Percentiles rank a stretch among this genome's conserved stretches.
Conservation (phyloP, 2,113 vertebrate genomes). For the Upupa epops region DNA sequence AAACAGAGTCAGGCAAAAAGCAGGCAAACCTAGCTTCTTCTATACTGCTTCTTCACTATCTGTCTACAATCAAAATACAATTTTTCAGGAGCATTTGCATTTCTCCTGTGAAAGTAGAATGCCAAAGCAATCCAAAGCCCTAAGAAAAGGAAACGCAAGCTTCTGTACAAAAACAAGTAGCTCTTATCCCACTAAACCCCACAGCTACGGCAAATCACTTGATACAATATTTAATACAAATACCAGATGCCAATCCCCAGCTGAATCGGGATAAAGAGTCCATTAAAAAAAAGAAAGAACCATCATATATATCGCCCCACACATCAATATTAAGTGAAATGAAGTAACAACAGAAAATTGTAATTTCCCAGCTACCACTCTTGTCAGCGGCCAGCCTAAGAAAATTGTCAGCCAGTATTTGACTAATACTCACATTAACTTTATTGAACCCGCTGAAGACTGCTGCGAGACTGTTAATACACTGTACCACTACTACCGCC, state of each 20-base stretch:
- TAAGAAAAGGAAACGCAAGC: neutral
- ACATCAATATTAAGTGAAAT: constrained; percentile 17
- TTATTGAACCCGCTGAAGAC: neutral
- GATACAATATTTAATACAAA: constrained; percentile 53
- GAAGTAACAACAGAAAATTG: neutral
- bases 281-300: neutral
- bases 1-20: neutral
- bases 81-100: constrained; percentile 7
- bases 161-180: constrained; percentile 22
- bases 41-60: neutral
- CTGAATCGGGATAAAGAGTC: neutral
- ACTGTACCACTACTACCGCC: neutral
- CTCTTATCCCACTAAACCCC: constrained; percentile 24
- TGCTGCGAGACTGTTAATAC: neutral
- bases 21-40: neutral
- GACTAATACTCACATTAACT: constrained; percentile 15
- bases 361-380: neutral
- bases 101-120: neutral
- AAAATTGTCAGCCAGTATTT: neutral
- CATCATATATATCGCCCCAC: neutral
- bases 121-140: constrained; percentile 8
- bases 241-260: neutral
- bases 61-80: neutral
- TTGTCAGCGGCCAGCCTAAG: neutral
- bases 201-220: constrained; percentile 29